Base-by-base conservation (phyloP, 2,888 invertebrate genomes). In the Tenthredo mesomela region DNA sequence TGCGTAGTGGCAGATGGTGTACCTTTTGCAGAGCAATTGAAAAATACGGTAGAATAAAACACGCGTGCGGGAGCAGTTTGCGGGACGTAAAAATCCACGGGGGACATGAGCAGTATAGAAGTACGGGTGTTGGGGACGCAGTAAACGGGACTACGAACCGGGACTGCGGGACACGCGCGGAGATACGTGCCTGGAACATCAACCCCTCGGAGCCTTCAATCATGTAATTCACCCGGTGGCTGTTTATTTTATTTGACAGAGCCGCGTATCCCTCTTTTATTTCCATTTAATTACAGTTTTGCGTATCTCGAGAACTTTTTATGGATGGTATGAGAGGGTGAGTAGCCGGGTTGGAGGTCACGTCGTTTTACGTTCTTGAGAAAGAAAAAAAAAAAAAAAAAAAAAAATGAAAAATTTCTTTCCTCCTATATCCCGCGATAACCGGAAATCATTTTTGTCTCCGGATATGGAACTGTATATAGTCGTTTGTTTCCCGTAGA, bases 11-110 rank as follows among this genome's bases (percentile, higher is more conserved):
- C 85, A 86, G 86, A 86, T 84, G 86, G 87, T 85, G 85, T 85
- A 87, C 88, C 89, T 89, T 90, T 88, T 90, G 89, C 89, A 89
- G 87, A 85, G 87, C 89, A 90, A 90, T 91, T 89, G 90, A 90
- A 90, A 91, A 88, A 89, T 88, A 89, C 87, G 87, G 85, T 40
- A 86, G 83, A 87, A 86, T 88, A 89, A 89, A 89, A 87, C 87
- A 84, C 83, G 85, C 85, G 84, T 84, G 87, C 50, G 61, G 82
- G 84, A 87, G 58, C 87, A 85, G 86, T 87, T 86, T 86, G 84
- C 85, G 86, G 85, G 85, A 87, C 85, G 86, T 88, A 88, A 90
- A 90, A 88, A 88, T 87, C 85, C 87, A 87, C 87, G 84, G 40
- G 84, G 82, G 85, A 80, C 37, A 80, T 4, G 25, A 75, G 15